Evolutionary conservation across 2,888 invertebrate genomes (phyloP).

Genomic region (Craniophora ligustri): DNA sequence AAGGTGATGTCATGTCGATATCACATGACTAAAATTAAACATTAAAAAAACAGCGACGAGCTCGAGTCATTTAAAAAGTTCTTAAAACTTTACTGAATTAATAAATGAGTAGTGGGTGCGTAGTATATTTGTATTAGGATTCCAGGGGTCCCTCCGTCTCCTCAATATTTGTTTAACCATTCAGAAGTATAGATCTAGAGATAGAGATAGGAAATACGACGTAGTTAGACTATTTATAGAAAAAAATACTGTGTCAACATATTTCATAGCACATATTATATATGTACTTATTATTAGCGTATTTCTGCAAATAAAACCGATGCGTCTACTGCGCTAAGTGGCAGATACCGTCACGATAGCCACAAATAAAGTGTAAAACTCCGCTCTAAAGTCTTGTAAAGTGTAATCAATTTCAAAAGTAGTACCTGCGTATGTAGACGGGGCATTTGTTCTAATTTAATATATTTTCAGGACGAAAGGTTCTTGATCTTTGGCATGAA

Average conservation of each 20-base stretch:
- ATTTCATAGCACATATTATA: conserved; percentile 29
- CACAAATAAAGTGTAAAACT: conserved; percentile 35
- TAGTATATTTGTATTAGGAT: too few species aligned
- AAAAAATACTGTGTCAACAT: conserved; percentile 45
- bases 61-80: too few species aligned
- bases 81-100: too few species aligned
- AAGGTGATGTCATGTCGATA: too few species aligned
- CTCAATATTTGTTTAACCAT: too few species aligned
- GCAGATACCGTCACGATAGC: conserved; percentile 44
- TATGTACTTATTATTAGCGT: conserved; percentile 60
- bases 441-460: conserved; percentile 24
- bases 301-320: conserved; percentile 44
- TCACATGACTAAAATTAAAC: too few species aligned
- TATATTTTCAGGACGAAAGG: conserved; percentile 16
- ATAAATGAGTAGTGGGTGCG: too few species aligned
- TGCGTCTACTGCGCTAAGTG: conserved; percentile 55
- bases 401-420: conserved; percentile 14
- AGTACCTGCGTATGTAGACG: conserved; percentile 1
- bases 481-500: conserved; percentile 11
- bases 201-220: background rate
- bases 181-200: background rate
- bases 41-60: too few species aligned
- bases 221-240: conserved; percentile 15
- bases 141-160: too few species aligned
- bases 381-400: background rate